Conservation (phyloP, 2,113 vertebrate species). For the Rutilus rutilus region DNA sequence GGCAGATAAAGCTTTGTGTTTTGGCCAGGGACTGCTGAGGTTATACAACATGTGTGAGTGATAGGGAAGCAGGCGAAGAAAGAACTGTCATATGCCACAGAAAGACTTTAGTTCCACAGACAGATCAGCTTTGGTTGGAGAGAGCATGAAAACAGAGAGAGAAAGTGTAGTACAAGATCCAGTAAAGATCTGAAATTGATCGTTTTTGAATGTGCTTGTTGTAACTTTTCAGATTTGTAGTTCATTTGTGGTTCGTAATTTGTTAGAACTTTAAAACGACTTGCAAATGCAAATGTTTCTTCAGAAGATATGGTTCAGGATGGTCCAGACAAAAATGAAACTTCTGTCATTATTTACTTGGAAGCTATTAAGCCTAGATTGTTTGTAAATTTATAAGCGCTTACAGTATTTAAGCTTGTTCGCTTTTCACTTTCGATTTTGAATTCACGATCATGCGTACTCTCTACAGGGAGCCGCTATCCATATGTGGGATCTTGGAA, state of each 20-base stretch:
- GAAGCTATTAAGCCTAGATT: not conserved
- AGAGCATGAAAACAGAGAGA: not conserved
- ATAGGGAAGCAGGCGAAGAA: conserved; percentile 29
- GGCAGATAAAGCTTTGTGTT: conserved; percentile 33
- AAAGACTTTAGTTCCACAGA: conserved; percentile 31
- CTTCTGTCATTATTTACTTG: not conserved
- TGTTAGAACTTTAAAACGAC: not conserved
- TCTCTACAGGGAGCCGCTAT: no score
- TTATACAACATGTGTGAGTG: conserved; percentile 50
- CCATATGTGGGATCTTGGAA: no score
- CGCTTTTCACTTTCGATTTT: no score
- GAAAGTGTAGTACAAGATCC: not conserved
- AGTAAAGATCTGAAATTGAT: not conserved
- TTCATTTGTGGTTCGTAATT: not conserved
- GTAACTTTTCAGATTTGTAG: not conserved
- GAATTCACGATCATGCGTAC: no score
- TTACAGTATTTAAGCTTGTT: no score
- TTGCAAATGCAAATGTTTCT: not conserved
- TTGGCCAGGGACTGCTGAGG: conserved; percentile 44
- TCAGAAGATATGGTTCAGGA: not conserved
- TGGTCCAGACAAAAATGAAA: not conserved
- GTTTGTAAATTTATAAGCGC: not conserved
- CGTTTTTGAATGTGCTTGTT: not conserved
- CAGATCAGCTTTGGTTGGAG: conserved; percentile 28
- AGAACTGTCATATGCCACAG: conserved; percentile 27